A percentile compares a stretch with the other conserved stretches of the same genome.
These are phyloP conservation scores for Oncorhynchus tshawytscha DNA, from an alignment of 2,113 vertebrate genomes.

Conservation along the genomic window DNA sequence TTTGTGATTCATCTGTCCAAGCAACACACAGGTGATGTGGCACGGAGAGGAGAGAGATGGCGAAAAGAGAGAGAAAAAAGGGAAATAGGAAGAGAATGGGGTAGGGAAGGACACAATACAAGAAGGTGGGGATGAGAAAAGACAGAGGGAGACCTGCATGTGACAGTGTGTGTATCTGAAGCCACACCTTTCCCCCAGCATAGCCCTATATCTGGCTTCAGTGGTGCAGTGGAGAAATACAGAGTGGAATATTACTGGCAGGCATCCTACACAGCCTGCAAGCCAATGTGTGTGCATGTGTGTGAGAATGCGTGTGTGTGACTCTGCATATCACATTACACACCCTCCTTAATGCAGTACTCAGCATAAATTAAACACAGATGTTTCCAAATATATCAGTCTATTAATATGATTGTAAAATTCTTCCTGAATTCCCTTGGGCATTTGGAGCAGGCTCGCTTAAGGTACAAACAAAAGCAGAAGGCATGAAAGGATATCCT, in stretches of 20 bases:
- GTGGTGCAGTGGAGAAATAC: slow-evolving; percentile 3
- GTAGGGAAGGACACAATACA: background rate
- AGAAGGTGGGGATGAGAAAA: background rate
- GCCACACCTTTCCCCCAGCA: background rate
- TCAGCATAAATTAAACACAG: background rate
- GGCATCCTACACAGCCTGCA: background rate
- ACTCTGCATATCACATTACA: slow-evolving; percentile 3
- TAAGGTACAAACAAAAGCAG: background rate
- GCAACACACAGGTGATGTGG: background rate
- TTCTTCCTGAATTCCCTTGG: background rate
- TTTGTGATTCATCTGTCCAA: background rate
- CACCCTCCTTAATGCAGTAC: background rate
- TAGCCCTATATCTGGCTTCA: background rate
- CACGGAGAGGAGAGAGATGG: background rate
- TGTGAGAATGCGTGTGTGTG: slow-evolving; percentile 2
- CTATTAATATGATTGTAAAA: background rate
- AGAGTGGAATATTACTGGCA: slow-evolving; percentile 14
- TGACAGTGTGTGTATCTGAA: background rate
- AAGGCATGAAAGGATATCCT: slow-evolving; percentile 5
- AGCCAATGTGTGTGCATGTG: background rate
- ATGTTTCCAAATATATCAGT: background rate
- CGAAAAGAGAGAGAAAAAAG: background rate
- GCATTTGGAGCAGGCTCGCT: background rate
- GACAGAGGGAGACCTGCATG: background rate
- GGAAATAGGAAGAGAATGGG: background rate